phyloP scores from a whole-genome alignment of 1,140 invertebrate species.

The Drosophila jambulina region DNA sequence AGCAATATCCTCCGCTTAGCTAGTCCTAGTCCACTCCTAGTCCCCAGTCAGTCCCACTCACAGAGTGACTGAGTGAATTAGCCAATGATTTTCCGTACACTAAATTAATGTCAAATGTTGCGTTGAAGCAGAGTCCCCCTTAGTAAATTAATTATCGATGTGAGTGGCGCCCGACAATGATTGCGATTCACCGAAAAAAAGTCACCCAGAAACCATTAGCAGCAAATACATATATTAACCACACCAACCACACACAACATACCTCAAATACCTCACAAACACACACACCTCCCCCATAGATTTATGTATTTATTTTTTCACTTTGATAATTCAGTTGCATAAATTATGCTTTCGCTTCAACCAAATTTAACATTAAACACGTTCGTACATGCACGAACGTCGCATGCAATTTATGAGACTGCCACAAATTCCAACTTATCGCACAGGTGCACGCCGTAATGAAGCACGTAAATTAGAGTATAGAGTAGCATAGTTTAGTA shows the following conservation, averaged over 20 bases:
- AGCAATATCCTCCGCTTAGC: constrained; percentile 17
- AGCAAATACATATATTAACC: constrained; percentile 5
- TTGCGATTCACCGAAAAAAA: constrained; percentile 22
- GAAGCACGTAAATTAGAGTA: constrained; percentile 42
- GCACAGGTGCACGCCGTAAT: constrained; percentile 25
- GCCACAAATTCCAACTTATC: constrained; percentile 36
- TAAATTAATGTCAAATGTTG: background rate
- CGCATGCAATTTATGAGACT: constrained; percentile 28
- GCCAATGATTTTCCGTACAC: background rate
- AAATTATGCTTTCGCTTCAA: constrained; percentile 45
- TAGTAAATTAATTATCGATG: constrained; percentile 15
- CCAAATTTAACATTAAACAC: constrained; percentile 35
- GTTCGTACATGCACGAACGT: constrained; percentile 32
- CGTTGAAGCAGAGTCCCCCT: constrained; percentile 7
- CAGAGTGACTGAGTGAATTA: constrained; percentile 24
- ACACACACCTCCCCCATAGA: constrained; percentile 15
- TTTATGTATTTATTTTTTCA: constrained; percentile 40
- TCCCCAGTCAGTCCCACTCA: background rate
- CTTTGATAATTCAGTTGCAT: constrained; percentile 48
- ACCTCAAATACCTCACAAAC: constrained; percentile 23
- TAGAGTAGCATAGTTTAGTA: constrained; percentile 13
- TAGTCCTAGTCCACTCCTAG: constrained; percentile 11
- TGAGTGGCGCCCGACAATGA: constrained; percentile 17
- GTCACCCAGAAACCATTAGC: constrained; percentile 25
- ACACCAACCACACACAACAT: constrained; percentile 14